These are phyloP conservation scores for Lepus europaeus DNA, from an alignment of 2,113 vertebrate species.

Conservation along the genomic window DNA sequence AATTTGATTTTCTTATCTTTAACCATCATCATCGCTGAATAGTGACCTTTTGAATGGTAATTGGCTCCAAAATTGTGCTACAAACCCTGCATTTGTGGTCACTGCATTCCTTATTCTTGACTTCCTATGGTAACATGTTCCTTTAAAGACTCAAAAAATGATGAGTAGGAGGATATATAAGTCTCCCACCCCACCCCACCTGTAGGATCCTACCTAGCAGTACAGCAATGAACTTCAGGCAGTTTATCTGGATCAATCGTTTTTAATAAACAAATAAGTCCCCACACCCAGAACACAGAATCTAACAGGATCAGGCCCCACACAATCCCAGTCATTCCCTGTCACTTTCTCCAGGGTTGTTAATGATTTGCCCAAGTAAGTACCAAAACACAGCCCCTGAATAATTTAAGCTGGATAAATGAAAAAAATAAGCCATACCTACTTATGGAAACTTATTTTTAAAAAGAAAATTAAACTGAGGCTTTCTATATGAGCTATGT, in stretches of 20 bases:
- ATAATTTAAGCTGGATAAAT: constrained; percentile 85
- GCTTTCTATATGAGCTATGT: constrained; percentile 41
- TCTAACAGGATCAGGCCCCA: constrained; percentile 68
- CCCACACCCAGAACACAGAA: constrained; percentile 51
- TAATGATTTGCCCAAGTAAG: constrained; percentile 84
- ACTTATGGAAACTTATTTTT: constrained; percentile 70
- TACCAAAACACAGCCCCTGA: constrained; percentile 78
- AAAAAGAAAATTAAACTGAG: constrained; percentile 64
- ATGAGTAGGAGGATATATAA: constrained; percentile 14
- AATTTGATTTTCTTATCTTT: neutral
- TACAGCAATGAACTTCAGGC: constrained; percentile 61
- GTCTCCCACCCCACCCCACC: neutral
- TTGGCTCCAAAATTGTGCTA: neutral
- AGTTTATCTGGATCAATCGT: constrained; percentile 72
- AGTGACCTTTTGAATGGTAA: constrained; percentile 37
- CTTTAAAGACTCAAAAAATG: constrained; percentile 41
- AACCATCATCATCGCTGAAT: neutral
- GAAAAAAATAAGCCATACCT: constrained; percentile 74
- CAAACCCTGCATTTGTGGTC: constrained; percentile 2
- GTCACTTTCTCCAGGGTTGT: constrained; percentile 52
- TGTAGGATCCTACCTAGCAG: constrained; percentile 27
- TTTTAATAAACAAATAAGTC: constrained; percentile 78
- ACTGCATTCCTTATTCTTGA: neutral
- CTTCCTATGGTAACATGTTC: neutral
- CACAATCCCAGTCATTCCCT: constrained; percentile 70